Conservation (phyloP, 2,797 vertebrate genomes). For the Octomys mimax region DNA sequence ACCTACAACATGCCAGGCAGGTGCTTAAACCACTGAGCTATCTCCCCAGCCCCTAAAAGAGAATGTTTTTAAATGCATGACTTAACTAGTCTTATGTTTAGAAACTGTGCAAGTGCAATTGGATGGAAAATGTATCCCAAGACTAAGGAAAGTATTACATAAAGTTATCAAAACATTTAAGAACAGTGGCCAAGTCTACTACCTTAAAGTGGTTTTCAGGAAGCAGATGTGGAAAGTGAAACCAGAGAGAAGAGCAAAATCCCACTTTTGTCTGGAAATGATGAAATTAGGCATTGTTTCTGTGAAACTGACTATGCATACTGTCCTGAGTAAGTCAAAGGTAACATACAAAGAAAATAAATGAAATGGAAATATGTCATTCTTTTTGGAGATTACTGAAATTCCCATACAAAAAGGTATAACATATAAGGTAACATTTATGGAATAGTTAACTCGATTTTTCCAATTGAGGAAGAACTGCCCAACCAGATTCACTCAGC, state of each 20-base stretch:
- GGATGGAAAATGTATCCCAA: background rate
- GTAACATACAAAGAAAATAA: background rate
- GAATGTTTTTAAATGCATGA: background rate
- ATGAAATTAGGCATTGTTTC: background rate
- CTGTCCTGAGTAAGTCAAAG: background rate
- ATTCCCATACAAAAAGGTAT: background rate
- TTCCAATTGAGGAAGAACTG: background rate
- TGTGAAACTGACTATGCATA: background rate
- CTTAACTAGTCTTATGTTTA: background rate
- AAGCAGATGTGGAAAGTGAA: background rate
- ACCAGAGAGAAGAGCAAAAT: background rate
- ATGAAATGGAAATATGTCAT: background rate
- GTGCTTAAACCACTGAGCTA: too few relatives aligned
- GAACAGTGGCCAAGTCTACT: background rate
- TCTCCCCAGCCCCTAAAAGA: too few relatives aligned
- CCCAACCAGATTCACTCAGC: background rate
- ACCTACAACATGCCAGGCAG: too few relatives aligned
- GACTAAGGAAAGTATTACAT: background rate
- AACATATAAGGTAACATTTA: background rate
- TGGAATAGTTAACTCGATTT: background rate
- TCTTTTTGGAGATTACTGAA: background rate
- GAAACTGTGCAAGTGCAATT: background rate
- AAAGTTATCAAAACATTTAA: background rate
- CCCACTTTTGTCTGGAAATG: background rate
- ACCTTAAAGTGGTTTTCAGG: background rate